Base-by-base conservation (phyloP, 1,140 invertebrate species). In the Drosophila pectinifera region DNA sequence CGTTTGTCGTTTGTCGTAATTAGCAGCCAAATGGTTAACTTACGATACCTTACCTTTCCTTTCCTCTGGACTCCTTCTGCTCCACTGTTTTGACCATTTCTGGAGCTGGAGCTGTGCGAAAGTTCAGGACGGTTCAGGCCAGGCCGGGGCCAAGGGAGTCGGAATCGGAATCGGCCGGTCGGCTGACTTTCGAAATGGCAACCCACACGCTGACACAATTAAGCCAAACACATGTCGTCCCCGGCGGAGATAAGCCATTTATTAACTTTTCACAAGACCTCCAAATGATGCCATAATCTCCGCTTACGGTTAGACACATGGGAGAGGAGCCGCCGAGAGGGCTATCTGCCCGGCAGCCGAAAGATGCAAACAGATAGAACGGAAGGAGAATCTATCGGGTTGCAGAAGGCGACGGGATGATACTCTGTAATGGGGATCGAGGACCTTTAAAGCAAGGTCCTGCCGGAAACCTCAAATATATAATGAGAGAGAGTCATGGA, bases 241-340 rank as follows among this genome's bases (percentile, higher is more conserved):
- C 55, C 42, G 69, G 28, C 67, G 59, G 55, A 85, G 84, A 89
- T 89, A 89, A 89, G 84, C 84, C 84, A 89, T 89, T 89, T 89
- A 89, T 89, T 89, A 89, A 89, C 84, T 89, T 89, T 89, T 89
- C 80, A 84, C 84, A 83, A 68, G 84, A 80, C 70, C 62, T 73
- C 69, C 62, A 89, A 89, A 90, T 89, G 84, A 90, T 89, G 84
- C 84, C 80, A 89, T 90, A 89, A 90, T 88, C 83, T 86, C 82
- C 82, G 82, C 82, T 79, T 86, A 76, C 82, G 82, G 82, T 86
- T 83, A 73, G 82, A 86, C 83, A 88, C 57, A 74, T 88, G 61
- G 80, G 79, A 83, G 79, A 83, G 56, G 31, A 76, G 48, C 78
- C 41, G 49, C 49, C 28, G 49, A 51, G 49, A 56, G 28, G 49